Percentiles rank a stretch among this genome's conserved stretches.
phyloP scores from a whole-genome alignment of 2,113 vertebrate species.

The Beaufortia kweichowensis region DNA sequence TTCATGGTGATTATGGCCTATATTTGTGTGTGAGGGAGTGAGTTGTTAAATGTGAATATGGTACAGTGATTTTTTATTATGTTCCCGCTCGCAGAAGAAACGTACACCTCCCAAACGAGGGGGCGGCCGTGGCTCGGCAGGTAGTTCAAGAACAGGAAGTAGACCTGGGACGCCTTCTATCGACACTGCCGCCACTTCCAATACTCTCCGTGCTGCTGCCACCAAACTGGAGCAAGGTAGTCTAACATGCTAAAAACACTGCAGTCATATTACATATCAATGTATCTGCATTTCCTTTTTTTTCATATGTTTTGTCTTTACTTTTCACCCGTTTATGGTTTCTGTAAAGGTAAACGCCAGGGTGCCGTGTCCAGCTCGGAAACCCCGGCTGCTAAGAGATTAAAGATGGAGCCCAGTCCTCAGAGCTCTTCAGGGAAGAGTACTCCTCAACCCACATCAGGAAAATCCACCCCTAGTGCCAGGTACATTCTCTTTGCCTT shows the following conservation, averaged over 20 bases:
- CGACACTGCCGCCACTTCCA: conserved; percentile 78
- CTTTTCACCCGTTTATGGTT: not conserved
- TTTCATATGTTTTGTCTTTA: not conserved
- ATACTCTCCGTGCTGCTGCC: conserved; percentile 84
- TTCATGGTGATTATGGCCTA: conserved; percentile 80
- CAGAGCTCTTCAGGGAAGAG: conserved; percentile 85
- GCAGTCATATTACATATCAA: not conserved
- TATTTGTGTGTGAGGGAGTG: not conserved
- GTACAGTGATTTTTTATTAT: conserved; percentile 12
- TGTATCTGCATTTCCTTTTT: not conserved
- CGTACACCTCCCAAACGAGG: conserved; percentile 84
- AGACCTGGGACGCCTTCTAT: conserved; percentile 83
- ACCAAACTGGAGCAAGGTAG: conserved; percentile 87
- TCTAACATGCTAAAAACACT: not conserved
- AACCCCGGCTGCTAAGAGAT: conserved; percentile 79
- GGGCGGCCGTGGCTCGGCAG: conserved; percentile 82
- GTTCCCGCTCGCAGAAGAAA: conserved; percentile 75
- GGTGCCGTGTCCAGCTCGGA: conserved; percentile 63
- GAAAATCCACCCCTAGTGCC: conserved; percentile 85
- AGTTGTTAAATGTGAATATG: conserved; percentile 14
- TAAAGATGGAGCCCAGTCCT: conserved; percentile 79
- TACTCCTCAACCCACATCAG: conserved; percentile 84
- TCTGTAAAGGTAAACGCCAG: conserved; percentile 80
- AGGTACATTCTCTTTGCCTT: conserved; percentile 69
- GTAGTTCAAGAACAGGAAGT: conserved; percentile 84